These are phyloP conservation scores for Charadrius vociferus DNA, from an alignment of 2,113 vertebrate species.

Conservation along the genomic window DNA sequence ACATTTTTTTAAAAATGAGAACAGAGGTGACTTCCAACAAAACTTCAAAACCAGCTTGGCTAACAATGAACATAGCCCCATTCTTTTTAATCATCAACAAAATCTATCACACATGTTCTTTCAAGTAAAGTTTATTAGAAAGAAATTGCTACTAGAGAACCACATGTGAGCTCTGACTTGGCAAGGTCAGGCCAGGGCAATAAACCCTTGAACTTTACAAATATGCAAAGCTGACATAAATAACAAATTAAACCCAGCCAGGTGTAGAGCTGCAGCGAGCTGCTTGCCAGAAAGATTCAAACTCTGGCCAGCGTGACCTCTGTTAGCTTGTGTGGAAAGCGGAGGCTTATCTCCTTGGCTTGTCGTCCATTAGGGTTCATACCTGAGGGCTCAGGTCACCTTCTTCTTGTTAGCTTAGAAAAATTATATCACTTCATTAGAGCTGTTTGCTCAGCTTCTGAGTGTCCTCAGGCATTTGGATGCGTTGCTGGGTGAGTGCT, in stretches of 20 bases:
- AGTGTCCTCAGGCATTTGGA: conserved; percentile 10
- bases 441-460: conserved; percentile 20
- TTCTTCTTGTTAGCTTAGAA: conserved; percentile 60
- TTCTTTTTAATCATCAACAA: conserved; percentile 84
- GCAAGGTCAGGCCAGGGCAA: conserved; percentile 84
- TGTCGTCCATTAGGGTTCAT: conserved; percentile 60
- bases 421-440: conserved; percentile 55
- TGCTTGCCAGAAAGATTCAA: conserved; percentile 69
- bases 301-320: conserved; percentile 60
- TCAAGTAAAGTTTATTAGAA: conserved; percentile 87
- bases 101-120: conserved; percentile 86
- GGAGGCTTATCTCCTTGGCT: conserved; percentile 67
- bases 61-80: conserved; percentile 77
- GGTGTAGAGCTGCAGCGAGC: conserved; percentile 74
- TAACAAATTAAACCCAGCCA: conserved; percentile 87
- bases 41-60: conserved; percentile 81
- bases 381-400: conserved; percentile 59
- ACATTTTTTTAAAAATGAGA: conserved; percentile 71
- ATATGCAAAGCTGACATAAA: conserved; percentile 89
- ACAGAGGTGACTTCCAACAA: conserved; percentile 76
- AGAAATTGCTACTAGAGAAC: conserved; percentile 83
- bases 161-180: conserved; percentile 85
- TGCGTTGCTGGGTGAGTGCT: neutral
- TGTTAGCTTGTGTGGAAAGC: conserved; percentile 73
- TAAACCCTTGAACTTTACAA: conserved; percentile 89